These are phyloP conservation scores for Semnornis frantzii DNA, from an alignment of 2,113 vertebrate genomes.

Conservation along the genomic window DNA sequence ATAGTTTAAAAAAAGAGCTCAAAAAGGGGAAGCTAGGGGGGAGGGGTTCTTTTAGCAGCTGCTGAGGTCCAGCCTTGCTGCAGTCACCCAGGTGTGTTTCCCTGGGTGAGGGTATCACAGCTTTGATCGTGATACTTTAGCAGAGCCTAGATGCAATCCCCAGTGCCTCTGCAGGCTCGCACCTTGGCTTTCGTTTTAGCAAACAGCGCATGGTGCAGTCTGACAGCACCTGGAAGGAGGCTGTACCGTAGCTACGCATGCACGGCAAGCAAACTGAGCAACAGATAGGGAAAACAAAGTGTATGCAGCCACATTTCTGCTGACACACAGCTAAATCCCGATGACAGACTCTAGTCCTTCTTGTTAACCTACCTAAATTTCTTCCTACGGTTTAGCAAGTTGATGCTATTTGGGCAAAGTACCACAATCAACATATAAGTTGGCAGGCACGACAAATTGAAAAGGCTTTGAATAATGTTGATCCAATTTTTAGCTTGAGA, in stretches of 20 bases:
- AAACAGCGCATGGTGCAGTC: neutral
- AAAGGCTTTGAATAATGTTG: conserved; percentile 53
- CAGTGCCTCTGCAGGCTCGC: neutral
- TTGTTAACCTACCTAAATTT: neutral
- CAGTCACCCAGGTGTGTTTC: neutral
- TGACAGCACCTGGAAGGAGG: neutral
- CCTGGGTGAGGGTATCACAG: fast-evolving
- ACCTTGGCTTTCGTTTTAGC: neutral
- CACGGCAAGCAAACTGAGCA: neutral
- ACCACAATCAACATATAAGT: conserved; percentile 26
- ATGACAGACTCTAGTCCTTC: neutral
- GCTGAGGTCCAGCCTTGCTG: neutral
- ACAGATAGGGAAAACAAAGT: neutral
- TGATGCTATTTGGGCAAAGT: conserved; percentile 18
- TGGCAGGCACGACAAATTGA: conserved; percentile 23
- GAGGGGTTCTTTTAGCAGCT: neutral
- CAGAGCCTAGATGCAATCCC: neutral
- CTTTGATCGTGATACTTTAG: neutral
- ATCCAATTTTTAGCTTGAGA: conserved; percentile 34
- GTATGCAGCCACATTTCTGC: neutral
- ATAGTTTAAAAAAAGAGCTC: neutral
- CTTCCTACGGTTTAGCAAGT: neutral
- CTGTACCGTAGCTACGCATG: neutral
- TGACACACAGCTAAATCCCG: neutral
- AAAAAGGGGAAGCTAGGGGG: neutral